Conservation (phyloP, 1,140 invertebrate species). For the Platorchestia sp. region DNA sequence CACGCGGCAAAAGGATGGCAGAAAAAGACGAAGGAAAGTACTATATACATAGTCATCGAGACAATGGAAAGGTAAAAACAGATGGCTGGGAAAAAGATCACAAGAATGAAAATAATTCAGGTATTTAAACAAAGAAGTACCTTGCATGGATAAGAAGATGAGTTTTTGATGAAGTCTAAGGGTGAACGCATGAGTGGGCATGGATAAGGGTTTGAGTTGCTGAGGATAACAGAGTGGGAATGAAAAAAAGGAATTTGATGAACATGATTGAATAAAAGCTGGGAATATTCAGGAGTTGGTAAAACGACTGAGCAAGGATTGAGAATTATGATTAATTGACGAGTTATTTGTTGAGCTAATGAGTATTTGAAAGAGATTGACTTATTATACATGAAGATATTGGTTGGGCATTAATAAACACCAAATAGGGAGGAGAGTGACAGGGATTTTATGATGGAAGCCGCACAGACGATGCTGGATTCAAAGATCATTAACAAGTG, state of each 20-base stretch:
- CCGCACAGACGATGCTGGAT: no score
- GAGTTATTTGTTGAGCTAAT: neutral
- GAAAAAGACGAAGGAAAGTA: neutral
- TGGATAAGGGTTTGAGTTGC: neutral
- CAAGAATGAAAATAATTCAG: neutral
- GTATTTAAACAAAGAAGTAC: neutral
- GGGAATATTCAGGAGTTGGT: no score
- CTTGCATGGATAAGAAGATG: neutral
- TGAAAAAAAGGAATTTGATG: neutral
- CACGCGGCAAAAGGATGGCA: neutral
- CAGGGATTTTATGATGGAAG: no score
- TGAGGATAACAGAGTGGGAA: neutral
- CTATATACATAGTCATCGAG: neutral
- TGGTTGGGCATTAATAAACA: no score
- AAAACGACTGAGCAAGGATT: neutral
- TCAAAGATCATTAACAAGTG: no score
- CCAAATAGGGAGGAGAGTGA: no score
- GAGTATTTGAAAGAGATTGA: no score
- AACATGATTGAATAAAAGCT: neutral
- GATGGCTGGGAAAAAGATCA: neutral
- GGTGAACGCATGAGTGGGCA: neutral
- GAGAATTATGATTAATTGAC: neutral
- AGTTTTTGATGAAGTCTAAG: neutral
- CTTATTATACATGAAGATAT: no score
- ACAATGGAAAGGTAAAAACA: neutral